Base-by-base conservation (phyloP, 2,113 vertebrate species). In the Oreochromis spilurus region DNA sequence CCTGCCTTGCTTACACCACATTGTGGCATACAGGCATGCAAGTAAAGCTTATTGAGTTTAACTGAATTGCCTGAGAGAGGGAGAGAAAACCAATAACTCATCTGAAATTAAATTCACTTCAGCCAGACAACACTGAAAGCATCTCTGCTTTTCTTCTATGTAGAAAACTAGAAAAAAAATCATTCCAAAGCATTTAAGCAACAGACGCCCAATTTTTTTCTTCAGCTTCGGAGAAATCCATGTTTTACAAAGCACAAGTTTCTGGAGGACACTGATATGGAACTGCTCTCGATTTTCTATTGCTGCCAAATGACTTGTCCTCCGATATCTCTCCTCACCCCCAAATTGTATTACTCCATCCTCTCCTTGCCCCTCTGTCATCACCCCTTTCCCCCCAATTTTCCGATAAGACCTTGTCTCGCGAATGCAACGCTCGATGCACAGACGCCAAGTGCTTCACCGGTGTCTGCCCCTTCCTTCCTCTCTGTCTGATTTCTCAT, bases 401-500 rank as follows among this genome's bases (percentile, higher is more conserved):
- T 86, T 88, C 67, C 58, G 82, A 93, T 94, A 94, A 94, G 67
- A 92, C 92, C 82, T 83, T 93, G 72, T 90, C 88, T 91, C 84
- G 84, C 9, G 5, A 92, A 88, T 85, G 90, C 87, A 91, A 91
- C 78, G 62, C 90, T 72, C 19, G 36, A 87, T 87, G 82, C 67
- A 83, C 84, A 84, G 83, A 82, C 34, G 67, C 72, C 82, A 40
- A 12, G 78, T 17, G 3, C 81, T 50, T 78, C 54, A 82, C 36
- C 38, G 9, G 79, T 58, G 60, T 92, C 52, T 90, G 54, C 16
- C 65, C 78, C 40, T 57, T 83, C 81, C 65, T 84, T 57, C 82
- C 21, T 79, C 43, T 79, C 72, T 88, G 62, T 87, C 93, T 87
- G 70, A 88, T 87, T 83, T 90, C 72, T 85, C 67, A 83, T 92